These are phyloP conservation scores for Anseranas semipalmata DNA, from an alignment of 2,113 vertebrate genomes.

Conservation along the genomic window DNA sequence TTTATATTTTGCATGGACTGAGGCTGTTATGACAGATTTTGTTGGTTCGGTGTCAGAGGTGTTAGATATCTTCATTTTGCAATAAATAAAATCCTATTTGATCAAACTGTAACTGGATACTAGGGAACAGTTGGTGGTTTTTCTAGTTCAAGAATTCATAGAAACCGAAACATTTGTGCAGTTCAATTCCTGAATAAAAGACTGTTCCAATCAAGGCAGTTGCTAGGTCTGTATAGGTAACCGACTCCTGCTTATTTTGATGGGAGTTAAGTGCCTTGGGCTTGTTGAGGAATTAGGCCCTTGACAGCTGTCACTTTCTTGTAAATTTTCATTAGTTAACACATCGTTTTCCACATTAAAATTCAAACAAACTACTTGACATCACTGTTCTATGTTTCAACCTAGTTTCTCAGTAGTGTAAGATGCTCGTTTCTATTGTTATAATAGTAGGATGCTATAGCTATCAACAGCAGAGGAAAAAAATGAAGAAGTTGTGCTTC, in stretches of 20 bases:
- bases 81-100: background rate
- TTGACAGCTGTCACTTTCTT: background rate
- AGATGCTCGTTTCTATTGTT: background rate
- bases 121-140: background rate
- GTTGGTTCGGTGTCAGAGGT: background rate
- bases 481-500: background rate
- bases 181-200: background rate
- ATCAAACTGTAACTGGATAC: background rate
- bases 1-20: background rate
- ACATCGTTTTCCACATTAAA: background rate
- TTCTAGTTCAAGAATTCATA: background rate
- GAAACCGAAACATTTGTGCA: background rate
- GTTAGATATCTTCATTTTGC: background rate
- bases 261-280: background rate
- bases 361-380: background rate
- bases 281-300: background rate
- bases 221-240: background rate
- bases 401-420: background rate
- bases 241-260: background rate
- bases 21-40: background rate
- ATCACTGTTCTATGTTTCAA: background rate
- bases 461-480: background rate
- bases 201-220: background rate
- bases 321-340: background rate
- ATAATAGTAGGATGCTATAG: background rate